phyloP scores from a whole-genome alignment of 1,140 invertebrate genomes.

The Zaprionus tsacasi region DNA sequence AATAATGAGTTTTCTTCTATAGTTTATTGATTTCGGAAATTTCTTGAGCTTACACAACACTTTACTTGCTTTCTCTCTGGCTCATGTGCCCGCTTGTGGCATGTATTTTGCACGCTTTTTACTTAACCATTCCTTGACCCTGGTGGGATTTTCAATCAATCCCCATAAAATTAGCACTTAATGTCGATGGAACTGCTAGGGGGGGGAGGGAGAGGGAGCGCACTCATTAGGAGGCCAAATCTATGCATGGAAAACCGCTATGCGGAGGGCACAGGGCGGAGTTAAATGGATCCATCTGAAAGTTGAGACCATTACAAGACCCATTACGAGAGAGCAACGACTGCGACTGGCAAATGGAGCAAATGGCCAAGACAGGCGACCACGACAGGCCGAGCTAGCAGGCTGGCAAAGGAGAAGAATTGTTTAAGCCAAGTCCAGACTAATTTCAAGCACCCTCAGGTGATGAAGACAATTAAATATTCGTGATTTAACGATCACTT shows the following conservation, averaged over 20 bases:
- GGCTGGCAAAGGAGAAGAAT: slow-evolving; percentile 58
- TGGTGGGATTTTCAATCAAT: slow-evolving; percentile 46
- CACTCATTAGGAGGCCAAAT: slow-evolving; percentile 75
- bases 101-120: slow-evolving; percentile 16
- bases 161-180: slow-evolving; percentile 73
- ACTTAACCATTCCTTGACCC: slow-evolving; percentile 53
- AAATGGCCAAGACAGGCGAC: background rate
- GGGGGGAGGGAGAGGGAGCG: background rate
- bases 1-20: background rate
- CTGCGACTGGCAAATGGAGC: slow-evolving; percentile 37
- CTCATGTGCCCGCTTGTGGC: background rate
- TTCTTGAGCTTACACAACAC: no score
- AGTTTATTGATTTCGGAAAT: background rate
- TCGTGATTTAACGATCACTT: slow-evolving; percentile 84
- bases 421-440: slow-evolving; percentile 77
- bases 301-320: slow-evolving; percentile 66
- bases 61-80: background rate
- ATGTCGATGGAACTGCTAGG: slow-evolving; percentile 37
- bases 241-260: slow-evolving; percentile 64
- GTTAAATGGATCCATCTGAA: slow-evolving; percentile 64
- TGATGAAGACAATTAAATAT: slow-evolving; percentile 85
- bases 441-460: slow-evolving; percentile 83
- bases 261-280: slow-evolving; percentile 47
- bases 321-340: slow-evolving; percentile 52
- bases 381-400: background rate